Percentiles rank a stretch among this genome's conserved stretches.
Evolutionary conservation across 2,113 vertebrate genomes (phyloP).

Genomic region (Gobiocypris rarus): DNA sequence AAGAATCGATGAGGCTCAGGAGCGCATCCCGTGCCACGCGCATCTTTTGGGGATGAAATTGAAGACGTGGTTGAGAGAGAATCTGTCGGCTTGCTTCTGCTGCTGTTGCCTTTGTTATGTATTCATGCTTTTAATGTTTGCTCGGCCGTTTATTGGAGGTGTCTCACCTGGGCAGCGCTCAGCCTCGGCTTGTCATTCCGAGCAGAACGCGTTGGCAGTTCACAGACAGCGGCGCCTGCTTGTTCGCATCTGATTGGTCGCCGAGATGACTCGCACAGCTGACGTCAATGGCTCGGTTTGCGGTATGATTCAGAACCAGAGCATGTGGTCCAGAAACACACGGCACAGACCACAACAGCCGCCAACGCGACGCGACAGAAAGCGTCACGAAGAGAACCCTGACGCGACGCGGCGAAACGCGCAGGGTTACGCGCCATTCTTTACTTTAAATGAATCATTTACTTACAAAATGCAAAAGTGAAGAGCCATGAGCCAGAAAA

Average conservation of each 20-base stretch:
- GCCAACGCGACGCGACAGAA: not conserved
- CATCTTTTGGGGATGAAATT: not conserved
- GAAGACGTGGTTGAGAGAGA: not conserved
- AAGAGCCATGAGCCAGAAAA: too few species aligned
- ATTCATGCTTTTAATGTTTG: not conserved
- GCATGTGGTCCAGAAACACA: not conserved
- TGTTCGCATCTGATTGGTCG: slow-evolving; percentile 52
- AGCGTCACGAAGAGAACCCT: too few species aligned
- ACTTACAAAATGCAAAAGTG: too few species aligned
- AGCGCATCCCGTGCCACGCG: not conserved
- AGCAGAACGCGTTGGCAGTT: slow-evolving; percentile 48
- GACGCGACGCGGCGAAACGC: too few species aligned
- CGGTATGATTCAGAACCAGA: slow-evolving; percentile 15
- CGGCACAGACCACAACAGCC: not conserved
- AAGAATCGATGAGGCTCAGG: slow-evolving; percentile 35
- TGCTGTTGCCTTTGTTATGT: not conserved
- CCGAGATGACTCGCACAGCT: slow-evolving; percentile 37
- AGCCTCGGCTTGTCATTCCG: slow-evolving; percentile 49
- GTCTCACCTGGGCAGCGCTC: slow-evolving; percentile 17
- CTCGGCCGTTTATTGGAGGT: not conserved
- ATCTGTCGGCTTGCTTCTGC: not conserved
- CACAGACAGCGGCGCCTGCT: slow-evolving; percentile 48
- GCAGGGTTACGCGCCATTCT: too few species aligned
- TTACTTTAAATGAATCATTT: too few species aligned
- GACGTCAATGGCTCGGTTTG: slow-evolving; percentile 51